Evolutionary conservation across 2,888 invertebrate genomes (phyloP).

Genomic region (Sphaerophoria rueppellii): DNA sequence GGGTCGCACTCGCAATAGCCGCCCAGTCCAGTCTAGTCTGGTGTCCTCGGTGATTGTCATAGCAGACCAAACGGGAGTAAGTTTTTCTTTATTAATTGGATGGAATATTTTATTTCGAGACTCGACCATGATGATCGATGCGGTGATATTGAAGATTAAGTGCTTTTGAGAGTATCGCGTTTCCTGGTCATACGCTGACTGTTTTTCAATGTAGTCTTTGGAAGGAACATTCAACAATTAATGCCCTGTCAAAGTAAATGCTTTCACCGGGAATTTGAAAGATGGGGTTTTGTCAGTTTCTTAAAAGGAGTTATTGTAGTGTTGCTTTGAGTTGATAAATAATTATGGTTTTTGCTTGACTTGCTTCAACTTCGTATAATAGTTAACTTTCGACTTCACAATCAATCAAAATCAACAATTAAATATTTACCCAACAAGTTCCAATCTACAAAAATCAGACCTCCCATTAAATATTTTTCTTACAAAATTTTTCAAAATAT

Average conservation of each 20-base stretch:
- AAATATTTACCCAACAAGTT: too few relatives aligned
- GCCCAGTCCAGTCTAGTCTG: too few relatives aligned
- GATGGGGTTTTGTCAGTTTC: slow-evolving; percentile 28
- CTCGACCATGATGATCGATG: slow-evolving; percentile 60
- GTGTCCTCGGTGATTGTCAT: background rate
- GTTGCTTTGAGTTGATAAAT: background rate
- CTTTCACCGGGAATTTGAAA: slow-evolving; percentile 58
- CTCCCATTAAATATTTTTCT: background rate
- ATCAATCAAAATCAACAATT: slow-evolving; percentile 1
- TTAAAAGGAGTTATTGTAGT: slow-evolving; percentile 1
- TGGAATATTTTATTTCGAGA: slow-evolving; percentile 58
- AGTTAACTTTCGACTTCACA: too few relatives aligned
- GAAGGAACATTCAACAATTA: slow-evolving; percentile 36
- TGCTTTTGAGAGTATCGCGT: slow-evolving; percentile 52
- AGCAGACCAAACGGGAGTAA: slow-evolving; percentile 32
- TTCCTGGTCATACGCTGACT: slow-evolving; percentile 52
- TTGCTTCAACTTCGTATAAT: too few relatives aligned
- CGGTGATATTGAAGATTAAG: slow-evolving; percentile 66
- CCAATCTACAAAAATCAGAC: slow-evolving; percentile 7
- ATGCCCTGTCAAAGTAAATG: slow-evolving; percentile 60
- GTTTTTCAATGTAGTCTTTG: slow-evolving; percentile 8
- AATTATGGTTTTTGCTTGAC: background rate
- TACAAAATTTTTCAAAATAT: slow-evolving; percentile 18
- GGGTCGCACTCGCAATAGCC: slow-evolving; percentile 19
- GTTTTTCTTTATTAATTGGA: slow-evolving; percentile 61